These are phyloP conservation scores for Acanthosepion esculentum DNA, from an alignment of 2,888 invertebrate genomes.

Conservation along the genomic window DNA sequence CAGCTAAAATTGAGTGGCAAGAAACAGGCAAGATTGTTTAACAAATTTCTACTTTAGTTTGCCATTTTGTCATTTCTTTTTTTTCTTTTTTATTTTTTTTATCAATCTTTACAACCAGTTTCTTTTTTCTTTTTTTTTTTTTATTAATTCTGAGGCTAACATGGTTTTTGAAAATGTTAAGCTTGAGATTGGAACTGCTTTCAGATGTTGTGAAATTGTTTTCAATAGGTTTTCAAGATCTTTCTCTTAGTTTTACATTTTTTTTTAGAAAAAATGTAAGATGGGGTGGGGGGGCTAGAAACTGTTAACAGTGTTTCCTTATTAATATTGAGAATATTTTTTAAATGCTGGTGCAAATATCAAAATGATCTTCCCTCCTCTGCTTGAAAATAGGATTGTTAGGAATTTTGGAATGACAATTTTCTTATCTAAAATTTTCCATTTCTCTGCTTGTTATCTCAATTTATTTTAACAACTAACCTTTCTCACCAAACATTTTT, in stretches of 20 bases:
- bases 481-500: no score
- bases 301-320: no score
- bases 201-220: no score
- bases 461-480: background rate
- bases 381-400: background rate
- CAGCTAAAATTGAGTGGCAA: conserved; percentile 6
- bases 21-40: conserved; percentile 44
- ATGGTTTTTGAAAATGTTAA: background rate
- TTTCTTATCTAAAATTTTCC: background rate
- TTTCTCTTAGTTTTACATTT: no score
- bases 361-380: background rate
- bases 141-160: background rate
- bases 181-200: background rate
- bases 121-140: background rate
- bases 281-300: no score
- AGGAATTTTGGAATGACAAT: background rate
- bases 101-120: background rate
- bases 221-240: no score
- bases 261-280: no score
- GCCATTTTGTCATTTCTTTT: background rate
- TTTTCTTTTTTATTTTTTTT: background rate
- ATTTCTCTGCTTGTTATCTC: background rate
- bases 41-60: background rate
- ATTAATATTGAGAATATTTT: background rate
- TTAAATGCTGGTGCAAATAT: background rate